These are phyloP conservation scores for Megalops cyprinoides DNA, from an alignment of 2,797 vertebrate genomes.

Conservation along the genomic window DNA sequence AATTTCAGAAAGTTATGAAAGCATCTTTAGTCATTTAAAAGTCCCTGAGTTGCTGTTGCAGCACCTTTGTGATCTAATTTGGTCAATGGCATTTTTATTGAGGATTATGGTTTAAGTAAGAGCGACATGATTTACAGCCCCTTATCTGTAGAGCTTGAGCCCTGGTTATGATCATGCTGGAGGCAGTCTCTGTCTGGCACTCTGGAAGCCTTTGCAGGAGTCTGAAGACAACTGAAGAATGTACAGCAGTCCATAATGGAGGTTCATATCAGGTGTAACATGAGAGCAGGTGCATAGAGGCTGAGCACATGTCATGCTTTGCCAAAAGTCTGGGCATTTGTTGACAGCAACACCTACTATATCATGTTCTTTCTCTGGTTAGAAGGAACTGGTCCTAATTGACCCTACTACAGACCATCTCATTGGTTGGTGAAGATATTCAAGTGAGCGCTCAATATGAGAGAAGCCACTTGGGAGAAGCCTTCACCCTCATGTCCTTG, in stretches of 20 bases:
- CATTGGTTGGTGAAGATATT: not conserved
- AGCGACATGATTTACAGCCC: not conserved
- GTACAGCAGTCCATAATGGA: not conserved
- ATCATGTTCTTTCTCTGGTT: not conserved
- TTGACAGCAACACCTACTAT: not conserved
- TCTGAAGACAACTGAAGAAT: not conserved
- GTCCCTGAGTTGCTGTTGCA: not conserved
- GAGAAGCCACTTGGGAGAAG: not conserved
- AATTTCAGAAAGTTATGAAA: not conserved
- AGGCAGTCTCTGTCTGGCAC: conserved; percentile 6
- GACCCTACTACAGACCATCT: not conserved
- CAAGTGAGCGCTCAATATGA: not conserved
- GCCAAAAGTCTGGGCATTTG: not conserved
- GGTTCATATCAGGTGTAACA: not conserved
- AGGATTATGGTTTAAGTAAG: not conserved
- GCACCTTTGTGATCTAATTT: not conserved
- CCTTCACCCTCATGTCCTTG: too few species aligned
- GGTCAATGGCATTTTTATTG: conserved; percentile 3
- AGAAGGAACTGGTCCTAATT: not conserved
- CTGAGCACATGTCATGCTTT: not conserved
- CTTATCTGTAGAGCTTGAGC: not conserved
- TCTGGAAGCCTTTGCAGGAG: not conserved
- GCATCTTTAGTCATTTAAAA: conserved; percentile 29
- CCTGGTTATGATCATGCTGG: not conserved
- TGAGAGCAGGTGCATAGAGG: not conserved